Evolutionary conservation across 2,113 vertebrate species (phyloP), one percentile per base, ranked within the genome.

Genomic region (Microcebus lehilahytsara): DNA sequence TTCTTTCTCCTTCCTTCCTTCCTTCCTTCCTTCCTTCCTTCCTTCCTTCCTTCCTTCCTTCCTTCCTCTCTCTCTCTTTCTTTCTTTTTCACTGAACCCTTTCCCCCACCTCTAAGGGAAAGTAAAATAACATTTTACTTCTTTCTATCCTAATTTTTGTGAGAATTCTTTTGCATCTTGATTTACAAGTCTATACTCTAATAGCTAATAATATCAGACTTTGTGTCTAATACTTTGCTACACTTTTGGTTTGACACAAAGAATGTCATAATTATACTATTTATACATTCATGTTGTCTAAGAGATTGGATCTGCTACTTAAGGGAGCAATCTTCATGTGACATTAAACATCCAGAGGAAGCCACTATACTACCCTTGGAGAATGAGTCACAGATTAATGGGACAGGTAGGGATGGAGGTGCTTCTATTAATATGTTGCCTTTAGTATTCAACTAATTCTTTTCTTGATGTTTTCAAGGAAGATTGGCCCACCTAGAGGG

Each of bases 381-480:
- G 74, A 79, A 83, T 89, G 92, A 96, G 46, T 97, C 92, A 88
- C 27, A 91, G 27, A 9, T 75, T 62, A 51, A 69, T 75, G 58
- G 53, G 85, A 95, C 58, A 56, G 40, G 74, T 75, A 62, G 87
- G 72, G 27, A 64, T 66, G 7, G 42, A 92, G 25, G n/a, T 62
- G 23, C 34, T 87, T 77, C 62, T 75, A 56, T 56, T 56, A 56
- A 56, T 56, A 0, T 58, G n/a, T 32, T 89, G 53, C 64, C 6
- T 93, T 95, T n/a, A 49, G 67, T 58, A 74, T 86, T 80, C 51
- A 95, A 83, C 46, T 84, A 71, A 94, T 58, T 75, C 84, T 62
- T 88, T 67, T 78, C 72, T 27, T 85, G 83, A 69, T 53, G 25
- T 81, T 95, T 93, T 40, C 32, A 80, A 42, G 19, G 64, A 89